These are phyloP conservation scores for Liparis tanakae DNA, from an alignment of 2,797 vertebrate genomes.

Conservation along the genomic window DNA sequence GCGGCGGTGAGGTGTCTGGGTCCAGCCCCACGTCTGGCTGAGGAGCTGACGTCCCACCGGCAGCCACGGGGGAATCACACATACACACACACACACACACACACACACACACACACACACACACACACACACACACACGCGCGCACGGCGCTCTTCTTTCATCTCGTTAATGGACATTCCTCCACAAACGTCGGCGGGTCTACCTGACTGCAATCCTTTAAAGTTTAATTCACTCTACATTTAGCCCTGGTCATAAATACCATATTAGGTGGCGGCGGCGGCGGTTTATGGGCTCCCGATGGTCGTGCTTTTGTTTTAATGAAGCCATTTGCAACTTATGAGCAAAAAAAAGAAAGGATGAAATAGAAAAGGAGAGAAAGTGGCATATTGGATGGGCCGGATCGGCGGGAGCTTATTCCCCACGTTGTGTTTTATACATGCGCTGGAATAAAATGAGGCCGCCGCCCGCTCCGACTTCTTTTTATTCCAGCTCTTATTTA, in stretches of 20 bases:
- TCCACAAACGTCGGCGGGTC: slow-evolving; percentile 88
- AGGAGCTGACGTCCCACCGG: slow-evolving; percentile 71
- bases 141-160: slow-evolving; percentile 82
- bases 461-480: slow-evolving; percentile 49
- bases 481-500: slow-evolving; percentile 40
- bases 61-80: slow-evolving; percentile 82
- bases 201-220: slow-evolving; percentile 98
- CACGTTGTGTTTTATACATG: slow-evolving; percentile 93
- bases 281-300: slow-evolving; percentile 92
- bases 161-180: slow-evolving; percentile 96
- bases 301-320: slow-evolving; percentile 99
- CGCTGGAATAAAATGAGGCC: slow-evolving; percentile 82
- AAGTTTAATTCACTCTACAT: slow-evolving; percentile 99
- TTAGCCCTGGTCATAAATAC: slow-evolving; percentile 98
- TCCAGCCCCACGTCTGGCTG: slow-evolving; percentile 79
- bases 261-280: slow-evolving; percentile 94
- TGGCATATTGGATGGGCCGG: slow-evolving; percentile 90
- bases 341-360: slow-evolving; percentile 76
- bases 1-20: slow-evolving; percentile 75
- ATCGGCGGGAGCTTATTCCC: slow-evolving; percentile 96
- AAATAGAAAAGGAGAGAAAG: slow-evolving; percentile 70
- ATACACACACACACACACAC: slow-evolving; percentile 26
- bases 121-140: not conserved
- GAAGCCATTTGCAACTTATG: slow-evolving; percentile 99
- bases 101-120: slow-evolving; percentile 37